phyloP scores from a whole-genome alignment of 2,888 invertebrate species.

The Allolobophora icterica region DNA sequence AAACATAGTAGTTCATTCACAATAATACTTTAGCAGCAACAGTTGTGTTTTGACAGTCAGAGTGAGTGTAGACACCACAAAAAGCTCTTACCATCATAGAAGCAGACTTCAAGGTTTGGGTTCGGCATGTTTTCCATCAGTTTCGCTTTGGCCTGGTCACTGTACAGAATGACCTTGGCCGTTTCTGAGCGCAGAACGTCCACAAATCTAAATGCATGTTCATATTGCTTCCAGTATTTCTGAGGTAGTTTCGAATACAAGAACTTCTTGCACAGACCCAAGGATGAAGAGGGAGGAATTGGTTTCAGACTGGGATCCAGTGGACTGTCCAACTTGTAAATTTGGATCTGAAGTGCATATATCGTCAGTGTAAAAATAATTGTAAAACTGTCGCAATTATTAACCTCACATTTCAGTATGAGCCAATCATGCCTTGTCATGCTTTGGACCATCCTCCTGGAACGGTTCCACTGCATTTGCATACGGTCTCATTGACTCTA shows the following conservation, averaged over 20 bases:
- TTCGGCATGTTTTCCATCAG: slow-evolving; percentile 86
- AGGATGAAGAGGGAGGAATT: slow-evolving; percentile 37
- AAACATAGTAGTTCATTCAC: too few relatives aligned
- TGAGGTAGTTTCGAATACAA: slow-evolving; percentile 81
- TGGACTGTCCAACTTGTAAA: slow-evolving; percentile 71
- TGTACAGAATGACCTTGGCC: slow-evolving; percentile 89
- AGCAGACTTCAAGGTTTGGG: slow-evolving; percentile 62
- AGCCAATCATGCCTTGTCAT: too few relatives aligned
- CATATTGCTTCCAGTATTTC: slow-evolving; percentile 89
- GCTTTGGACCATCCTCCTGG: too few relatives aligned
- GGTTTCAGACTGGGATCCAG: slow-evolving; percentile 49
- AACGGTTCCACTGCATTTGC: too few relatives aligned
- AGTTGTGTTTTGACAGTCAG: too few relatives aligned
- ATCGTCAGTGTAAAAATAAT: neutral
- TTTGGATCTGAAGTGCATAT: neutral
- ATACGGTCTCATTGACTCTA: too few relatives aligned
- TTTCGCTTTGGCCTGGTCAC: slow-evolving; percentile 82
- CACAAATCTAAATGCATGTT: slow-evolving; percentile 87
- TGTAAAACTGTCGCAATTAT: neutral
- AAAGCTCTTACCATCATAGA: slow-evolving; percentile 59
- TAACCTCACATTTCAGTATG: too few relatives aligned
- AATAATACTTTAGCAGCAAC: too few relatives aligned
- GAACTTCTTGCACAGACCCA: slow-evolving; percentile 47
- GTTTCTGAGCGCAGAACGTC: slow-evolving; percentile 88
- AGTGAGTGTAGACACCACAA: neutral